Evolutionary conservation across 2,888 invertebrate species (phyloP).

Genomic region (Sussaba pulchella): DNA sequence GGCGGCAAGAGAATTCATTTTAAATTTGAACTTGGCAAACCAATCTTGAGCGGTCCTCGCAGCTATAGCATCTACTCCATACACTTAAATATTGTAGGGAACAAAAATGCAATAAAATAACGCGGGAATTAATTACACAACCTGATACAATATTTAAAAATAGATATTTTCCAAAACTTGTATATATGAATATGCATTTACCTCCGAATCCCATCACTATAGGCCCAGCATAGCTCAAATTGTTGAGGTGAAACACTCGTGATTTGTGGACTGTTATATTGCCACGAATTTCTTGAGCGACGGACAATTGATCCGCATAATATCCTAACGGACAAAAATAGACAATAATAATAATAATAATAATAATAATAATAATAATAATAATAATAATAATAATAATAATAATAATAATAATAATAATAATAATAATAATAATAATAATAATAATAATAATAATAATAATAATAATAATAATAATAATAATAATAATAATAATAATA

Average conservation of each 20-base stretch:
- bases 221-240: slow-evolving; percentile 97
- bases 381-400: background rate
- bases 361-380: background rate
- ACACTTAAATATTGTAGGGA: too few relatives aligned
- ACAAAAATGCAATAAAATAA: too few relatives aligned
- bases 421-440: background rate
- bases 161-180: too few relatives aligned
- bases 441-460: background rate
- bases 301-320: slow-evolving; percentile 92
- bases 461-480: background rate
- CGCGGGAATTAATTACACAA: too few relatives aligned
- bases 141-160: too few relatives aligned
- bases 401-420: background rate
- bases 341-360: background rate
- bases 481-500: background rate
- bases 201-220: slow-evolving; percentile 99
- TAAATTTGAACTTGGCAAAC: too few relatives aligned
- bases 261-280: slow-evolving; percentile 92
- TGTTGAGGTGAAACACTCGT: slow-evolving; percentile 94
- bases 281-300: slow-evolving; percentile 91
- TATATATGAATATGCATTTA: slow-evolving; percentile 80
- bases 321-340: slow-evolving; percentile 87
- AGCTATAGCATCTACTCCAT: too few relatives aligned
- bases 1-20: too few relatives aligned
- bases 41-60: too few relatives aligned